Conservation (phyloP, 2,113 vertebrate genomes). For the Physeter macrocephalus region DNA sequence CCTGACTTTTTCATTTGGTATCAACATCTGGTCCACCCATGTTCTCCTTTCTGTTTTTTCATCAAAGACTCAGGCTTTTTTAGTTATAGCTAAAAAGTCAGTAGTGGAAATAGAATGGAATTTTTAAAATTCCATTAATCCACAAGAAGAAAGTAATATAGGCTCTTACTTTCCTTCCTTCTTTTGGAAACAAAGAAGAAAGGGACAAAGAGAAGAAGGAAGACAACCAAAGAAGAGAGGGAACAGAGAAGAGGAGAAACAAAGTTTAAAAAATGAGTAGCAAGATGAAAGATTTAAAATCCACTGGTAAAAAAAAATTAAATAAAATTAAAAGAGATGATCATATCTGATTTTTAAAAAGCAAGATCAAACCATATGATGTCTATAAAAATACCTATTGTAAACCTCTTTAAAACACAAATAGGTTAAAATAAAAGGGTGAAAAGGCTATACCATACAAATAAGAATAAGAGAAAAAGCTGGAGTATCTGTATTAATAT, state of each 20-base stretch:
- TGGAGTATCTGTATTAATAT: background rate
- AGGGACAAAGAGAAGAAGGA: too few relatives aligned
- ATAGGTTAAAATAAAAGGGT: background rate
- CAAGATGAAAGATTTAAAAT: background rate
- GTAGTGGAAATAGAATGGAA: background rate
- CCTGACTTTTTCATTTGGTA: background rate
- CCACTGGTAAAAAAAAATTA: background rate
- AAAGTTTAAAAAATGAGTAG: background rate
- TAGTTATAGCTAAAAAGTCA: background rate
- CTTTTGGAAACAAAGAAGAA: too few relatives aligned
- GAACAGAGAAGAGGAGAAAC: background rate
- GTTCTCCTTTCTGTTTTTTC: background rate
- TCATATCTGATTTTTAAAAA: background rate
- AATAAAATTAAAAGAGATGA: background rate
- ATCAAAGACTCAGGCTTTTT: background rate
- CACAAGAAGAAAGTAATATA: too few relatives aligned
- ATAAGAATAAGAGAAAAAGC: background rate
- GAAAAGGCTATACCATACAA: background rate
- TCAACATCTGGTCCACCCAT: background rate
- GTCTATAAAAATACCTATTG: background rate
- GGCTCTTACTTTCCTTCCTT: too few relatives aligned
- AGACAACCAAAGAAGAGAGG: too few relatives aligned
- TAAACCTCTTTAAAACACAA: background rate
- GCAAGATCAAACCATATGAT: background rate
- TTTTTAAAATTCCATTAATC: too few relatives aligned